Evolutionary conservation across 2,797 vertebrate genomes (phyloP), one percentile per base, ranked within the genome.

Genomic region (Pipistrellus kuhlii): DNA sequence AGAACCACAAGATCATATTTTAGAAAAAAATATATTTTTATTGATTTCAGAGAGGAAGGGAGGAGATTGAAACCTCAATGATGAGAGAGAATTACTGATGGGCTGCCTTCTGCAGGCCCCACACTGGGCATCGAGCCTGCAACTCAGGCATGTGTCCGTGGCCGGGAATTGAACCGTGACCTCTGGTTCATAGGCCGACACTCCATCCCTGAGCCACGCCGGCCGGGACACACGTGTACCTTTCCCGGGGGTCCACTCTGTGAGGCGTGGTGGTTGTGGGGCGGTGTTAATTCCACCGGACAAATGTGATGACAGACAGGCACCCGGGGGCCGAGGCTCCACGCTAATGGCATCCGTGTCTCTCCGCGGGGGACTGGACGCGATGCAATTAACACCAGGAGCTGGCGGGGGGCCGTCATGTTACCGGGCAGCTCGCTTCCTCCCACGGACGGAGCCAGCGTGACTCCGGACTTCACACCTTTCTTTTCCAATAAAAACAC

Each of bases 401-500:
- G 30, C 62, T 25, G 64, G 76, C 14, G 10, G 0, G 2, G 32
- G 55, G 81, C 86, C 85, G 86, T 92, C 68, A 41, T 13, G 27
- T 84, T 59, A 48, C 81, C 84, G 85, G 85, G 76, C 57, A 90
- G 69, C 83, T 23, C 0, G 64, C 83, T 75, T 25, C 0, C 0
- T 66, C 81, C 77, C 76, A 11, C 72, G 38, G 66, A 21, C 0
- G 1, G 23, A 93, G 94, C 38, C 46, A 20, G 91, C 0, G 0
- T 1, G 51, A 76, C 81, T 90, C 91, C 15, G 85, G 89, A 27
- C 73, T 96, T 93, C 8, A 73, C 85, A 84, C 90, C 44, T 97
- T 94, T 72, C 85, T 59, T 57, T 95, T 90, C 88, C 95, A 92
- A 96, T 96, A 66, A 69, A 90, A 95, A 88, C 94, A 90, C 96